Base-by-base conservation (phyloP, 2,888 invertebrate species). In the Drosophila paracracens region DNA sequence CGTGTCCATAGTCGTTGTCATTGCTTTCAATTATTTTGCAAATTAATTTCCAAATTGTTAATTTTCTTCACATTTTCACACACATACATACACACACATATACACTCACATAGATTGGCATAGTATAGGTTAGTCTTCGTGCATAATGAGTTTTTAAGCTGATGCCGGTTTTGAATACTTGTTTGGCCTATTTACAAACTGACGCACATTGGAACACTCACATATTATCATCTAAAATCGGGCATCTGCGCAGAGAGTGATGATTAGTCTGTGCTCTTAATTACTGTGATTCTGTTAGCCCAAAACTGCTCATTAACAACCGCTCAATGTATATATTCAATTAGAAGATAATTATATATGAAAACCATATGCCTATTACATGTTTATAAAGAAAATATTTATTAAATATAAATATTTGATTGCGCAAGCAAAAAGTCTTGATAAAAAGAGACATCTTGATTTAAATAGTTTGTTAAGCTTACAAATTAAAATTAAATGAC, bases 11-110 rank as follows among this genome's bases (percentile, higher is more conserved):
- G 40, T 72, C 59, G 72, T 71, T 79, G 75, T 71, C 76, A 87
- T 84, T 79, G 79, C 79, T 81, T 88, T 79, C 83, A 89, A 89
- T 89, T 88, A 89, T 81, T 89, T 88, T 81, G 79, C 85, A 88
- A 90, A 89, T 90, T 90, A 90, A 88, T 90, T 90, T 89, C 76
- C 83, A 90, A 90, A 90, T 90, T 90, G 86, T 76, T 85, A 83
- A 88, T 87, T 82, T 83, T 84, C 87, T 83, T 84, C 88, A 67
- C 83, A 86, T 83, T 87, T 83, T 35, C 76, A 60, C 70, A 78
- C 54, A 54, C 46, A 40, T 36, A 31, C 58, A 62, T 21, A 56
- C 68, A 75, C 54, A 58, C 66, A 38, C 52, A 52, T 62, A 70
- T 48, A 58, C 65, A 52, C 35, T 36, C 16, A 18, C 27, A 60